Evolutionary conservation across 2,888 invertebrate species (phyloP), one percentile per base, ranked within the genome.

Genomic region (Lydus trimaculatus): DNA sequence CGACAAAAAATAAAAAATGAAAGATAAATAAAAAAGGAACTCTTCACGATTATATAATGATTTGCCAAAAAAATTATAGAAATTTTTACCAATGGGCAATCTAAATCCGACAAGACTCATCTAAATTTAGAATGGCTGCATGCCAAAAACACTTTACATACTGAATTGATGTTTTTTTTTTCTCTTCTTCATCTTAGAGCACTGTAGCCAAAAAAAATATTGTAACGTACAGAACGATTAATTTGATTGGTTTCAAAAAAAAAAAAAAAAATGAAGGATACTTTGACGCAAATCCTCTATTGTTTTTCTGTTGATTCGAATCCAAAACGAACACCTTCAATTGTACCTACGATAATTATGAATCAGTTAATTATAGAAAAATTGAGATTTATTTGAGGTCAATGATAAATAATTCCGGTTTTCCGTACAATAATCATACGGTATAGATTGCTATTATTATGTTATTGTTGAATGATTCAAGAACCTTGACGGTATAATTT

Each of bases 131-230:
- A 15, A 56, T 56, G 56, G 56, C 56, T 7, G 3, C 2, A 15
- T 56, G 56, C 56, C 56, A 56, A 28, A 56, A 56, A 56, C 56
- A 25, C 56, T 56, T 56, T n/a, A 56, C 56, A 52, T 56, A 28
- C 15, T 56, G 56, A 28, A 56, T 56, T 52, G 11, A 7, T 20
- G 15, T 23, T 11, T 52, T 52, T 52, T 52, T 20, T 52, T 7
- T 5, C 17, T 6, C 13, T 33, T 33, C 33, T 39, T 39, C 39
- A 15, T 39, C 6, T 39, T 39, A n/a, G n/a, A 43, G 20, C 13
- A 20, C 3, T 11, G 9, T 4, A 48, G 48, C 48, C 48, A 48
- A 48, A 20, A 48, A 48, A 43, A 43, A n/a, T n/a, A 43, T 43
- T 43, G 43, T 43, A 43, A 43, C 20, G 48, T 48, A 48, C 3